Percentiles rank a stretch among this genome's conserved stretches.
These are phyloP conservation scores for Synaphobranchus kaupii DNA, from an alignment of 2,797 vertebrate genomes.

Conservation along the genomic window DNA sequence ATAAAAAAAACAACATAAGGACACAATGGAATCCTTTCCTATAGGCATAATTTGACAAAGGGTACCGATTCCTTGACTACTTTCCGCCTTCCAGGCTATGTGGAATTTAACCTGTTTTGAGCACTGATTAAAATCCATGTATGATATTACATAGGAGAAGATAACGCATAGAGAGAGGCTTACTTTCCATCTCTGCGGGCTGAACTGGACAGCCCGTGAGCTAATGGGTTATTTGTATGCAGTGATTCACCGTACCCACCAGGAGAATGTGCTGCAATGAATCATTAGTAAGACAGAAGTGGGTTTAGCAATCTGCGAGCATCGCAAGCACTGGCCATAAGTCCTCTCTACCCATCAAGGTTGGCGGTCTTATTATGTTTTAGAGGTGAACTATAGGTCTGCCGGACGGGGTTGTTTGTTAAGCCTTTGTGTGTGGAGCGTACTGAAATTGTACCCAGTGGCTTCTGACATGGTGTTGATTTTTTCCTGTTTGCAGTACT, in stretches of 20 bases:
- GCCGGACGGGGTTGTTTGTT: not conserved
- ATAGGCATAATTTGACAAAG: not conserved
- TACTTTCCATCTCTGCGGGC: no score
- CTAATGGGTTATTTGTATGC: conserved; percentile 36
- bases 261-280: conserved; percentile 49
- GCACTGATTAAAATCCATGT: not conserved
- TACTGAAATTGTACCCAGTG: not conserved
- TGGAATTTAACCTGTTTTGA: not conserved
- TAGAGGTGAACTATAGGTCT: not conserved
- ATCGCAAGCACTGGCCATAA: not conserved
- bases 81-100: not conserved
- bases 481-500: not conserved
- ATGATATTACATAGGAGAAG: not conserved
- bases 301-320: not conserved
- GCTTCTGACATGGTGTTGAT: not conserved
- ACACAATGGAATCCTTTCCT: not conserved
- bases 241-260: conserved; percentile 52
- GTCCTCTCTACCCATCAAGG: not conserved
- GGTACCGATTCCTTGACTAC: not conserved
- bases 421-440: not conserved
- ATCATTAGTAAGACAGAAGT: conserved; percentile 51
- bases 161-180: not conserved
- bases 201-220: not conserved
- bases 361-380: not conserved
- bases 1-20: not conserved